phyloP scores from a whole-genome alignment of 2,888 invertebrate genomes.

The Macrosiphum euphorbiae region DNA sequence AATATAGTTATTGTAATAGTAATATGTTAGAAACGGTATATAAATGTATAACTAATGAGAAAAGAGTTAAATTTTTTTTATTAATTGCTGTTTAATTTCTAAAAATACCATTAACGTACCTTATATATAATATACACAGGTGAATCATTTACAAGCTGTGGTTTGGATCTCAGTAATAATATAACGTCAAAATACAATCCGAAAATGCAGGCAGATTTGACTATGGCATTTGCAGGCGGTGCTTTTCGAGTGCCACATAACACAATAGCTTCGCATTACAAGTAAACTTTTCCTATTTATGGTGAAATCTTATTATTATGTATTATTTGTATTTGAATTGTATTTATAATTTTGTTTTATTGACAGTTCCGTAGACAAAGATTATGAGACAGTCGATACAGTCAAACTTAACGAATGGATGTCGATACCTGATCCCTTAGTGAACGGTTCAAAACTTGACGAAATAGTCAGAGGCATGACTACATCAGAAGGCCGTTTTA shows the following conservation, averaged over 20 bases:
- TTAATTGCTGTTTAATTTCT: neutral
- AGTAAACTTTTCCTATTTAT: neutral
- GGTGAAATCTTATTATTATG: neutral
- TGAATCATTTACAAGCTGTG: neutral
- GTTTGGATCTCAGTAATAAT: neutral
- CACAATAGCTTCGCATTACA: neutral
- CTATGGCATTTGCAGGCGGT: constrained; percentile 15
- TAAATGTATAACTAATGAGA: neutral
- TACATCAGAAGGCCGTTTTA: neutral
- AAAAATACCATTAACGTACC: neutral
- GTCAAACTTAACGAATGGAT: constrained; percentile 33
- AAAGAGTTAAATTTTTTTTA: neutral
- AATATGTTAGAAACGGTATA: neutral
- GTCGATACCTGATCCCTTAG: constrained; percentile 8
- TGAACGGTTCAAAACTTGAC: neutral
- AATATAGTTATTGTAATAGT: neutral
- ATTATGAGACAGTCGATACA: neutral
- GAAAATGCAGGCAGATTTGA: neutral
- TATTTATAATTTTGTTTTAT: neutral
- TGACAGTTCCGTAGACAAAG: neutral
- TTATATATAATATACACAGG: neutral
- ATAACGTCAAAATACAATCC: neutral
- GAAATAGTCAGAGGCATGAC: constrained; percentile 34
- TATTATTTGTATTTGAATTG: neutral
- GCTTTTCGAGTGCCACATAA: constrained; percentile 39